Conservation (phyloP, 2,797 vertebrate genomes). For the Trichosurus vulpecula region DNA sequence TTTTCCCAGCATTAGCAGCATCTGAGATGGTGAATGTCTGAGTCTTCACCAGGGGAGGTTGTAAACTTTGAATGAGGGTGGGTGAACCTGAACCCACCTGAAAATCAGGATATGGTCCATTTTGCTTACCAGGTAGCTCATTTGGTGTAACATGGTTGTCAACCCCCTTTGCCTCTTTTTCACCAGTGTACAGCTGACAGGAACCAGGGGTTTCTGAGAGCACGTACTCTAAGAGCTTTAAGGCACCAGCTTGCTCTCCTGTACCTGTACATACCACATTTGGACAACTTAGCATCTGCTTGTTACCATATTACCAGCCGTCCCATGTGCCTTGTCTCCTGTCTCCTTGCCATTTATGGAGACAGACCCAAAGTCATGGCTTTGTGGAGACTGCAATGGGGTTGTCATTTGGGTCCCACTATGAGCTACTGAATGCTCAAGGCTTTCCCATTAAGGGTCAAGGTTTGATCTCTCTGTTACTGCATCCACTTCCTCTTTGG, state of each 20-base stretch:
- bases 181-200: slow-evolving; percentile 69
- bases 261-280: slow-evolving; percentile 72
- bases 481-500: slow-evolving; percentile 83
- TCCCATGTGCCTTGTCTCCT: slow-evolving; percentile 74
- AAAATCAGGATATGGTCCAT: slow-evolving; percentile 72
- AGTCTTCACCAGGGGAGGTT: slow-evolving; percentile 95
- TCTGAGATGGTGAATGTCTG: slow-evolving; percentile 98
- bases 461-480: slow-evolving; percentile 79
- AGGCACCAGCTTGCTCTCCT: slow-evolving; percentile 75
- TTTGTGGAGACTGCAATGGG: slow-evolving; percentile 72
- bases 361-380: slow-evolving; percentile 73
- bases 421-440: slow-evolving; percentile 79
- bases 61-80: slow-evolving; percentile 86
- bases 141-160: slow-evolving; percentile 75
- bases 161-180: slow-evolving; percentile 78
- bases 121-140: slow-evolving; percentile 78
- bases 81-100: slow-evolving; percentile 74
- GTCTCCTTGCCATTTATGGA: slow-evolving; percentile 80
- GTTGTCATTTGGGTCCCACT: slow-evolving; percentile 78
- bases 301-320: slow-evolving; percentile 54
- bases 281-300: slow-evolving; percentile 77
- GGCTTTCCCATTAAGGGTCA: slow-evolving; percentile 81
- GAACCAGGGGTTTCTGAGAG: slow-evolving; percentile 65
- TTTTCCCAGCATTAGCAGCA: slow-evolving; percentile 89
- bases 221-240: slow-evolving; percentile 63